These are phyloP conservation scores for Stramonita haemastoma DNA, from an alignment of 2,888 invertebrate species.

Conservation along the genomic window DNA sequence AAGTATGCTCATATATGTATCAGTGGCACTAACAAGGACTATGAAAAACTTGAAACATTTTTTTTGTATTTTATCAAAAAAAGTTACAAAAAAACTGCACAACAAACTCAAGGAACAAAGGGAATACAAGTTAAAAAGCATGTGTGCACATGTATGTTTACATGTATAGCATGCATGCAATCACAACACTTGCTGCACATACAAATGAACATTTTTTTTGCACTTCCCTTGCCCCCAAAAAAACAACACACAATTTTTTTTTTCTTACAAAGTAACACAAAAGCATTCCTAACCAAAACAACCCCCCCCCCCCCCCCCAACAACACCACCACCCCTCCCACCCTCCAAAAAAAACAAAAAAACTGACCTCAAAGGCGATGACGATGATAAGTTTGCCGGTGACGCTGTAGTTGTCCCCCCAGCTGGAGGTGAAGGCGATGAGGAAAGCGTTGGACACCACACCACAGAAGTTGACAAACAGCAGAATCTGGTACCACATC, in stretches of 20 bases:
- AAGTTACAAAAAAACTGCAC: no score
- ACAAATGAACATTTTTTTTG: neutral
- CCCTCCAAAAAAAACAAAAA: neutral
- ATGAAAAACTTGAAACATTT: no score
- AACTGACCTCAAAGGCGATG: conserved; percentile 76
- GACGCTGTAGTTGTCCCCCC: conserved; percentile 66
- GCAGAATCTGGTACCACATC: conserved; percentile 78
- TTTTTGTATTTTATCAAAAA: no score
- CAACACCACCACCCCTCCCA: neutral
- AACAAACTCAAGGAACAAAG: no score
- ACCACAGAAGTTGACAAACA: conserved; percentile 78
- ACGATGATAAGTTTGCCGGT: conserved; percentile 73
- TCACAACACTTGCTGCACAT: neutral
- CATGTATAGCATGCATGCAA: no score
- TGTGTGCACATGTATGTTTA: no score
- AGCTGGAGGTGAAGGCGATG: conserved; percentile 77
- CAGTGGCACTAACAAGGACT: no score
- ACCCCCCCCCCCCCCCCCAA: neutral
- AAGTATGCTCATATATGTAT: no score
- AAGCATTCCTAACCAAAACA: neutral
- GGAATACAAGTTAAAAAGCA: no score
- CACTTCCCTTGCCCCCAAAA: no score
- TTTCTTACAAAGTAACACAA: neutral
- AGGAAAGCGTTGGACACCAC: conserved; percentile 79
- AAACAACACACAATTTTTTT: neutral